Base-by-base conservation (phyloP, 92 coral and sea anemone species). In the Hydrozoanthus gracilis region DNA sequence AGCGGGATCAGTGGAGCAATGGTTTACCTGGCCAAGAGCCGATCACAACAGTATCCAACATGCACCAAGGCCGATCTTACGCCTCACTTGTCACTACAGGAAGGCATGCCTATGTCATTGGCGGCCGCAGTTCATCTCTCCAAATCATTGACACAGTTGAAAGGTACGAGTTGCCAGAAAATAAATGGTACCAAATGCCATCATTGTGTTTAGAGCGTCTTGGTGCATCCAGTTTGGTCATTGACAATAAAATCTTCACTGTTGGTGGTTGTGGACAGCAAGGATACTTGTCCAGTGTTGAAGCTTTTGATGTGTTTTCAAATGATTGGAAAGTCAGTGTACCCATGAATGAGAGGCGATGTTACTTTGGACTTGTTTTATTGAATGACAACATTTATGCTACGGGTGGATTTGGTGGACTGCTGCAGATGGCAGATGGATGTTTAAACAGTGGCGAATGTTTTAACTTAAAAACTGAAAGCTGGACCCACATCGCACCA, bases 131-230 rank as follows among this genome's bases (percentile, higher is more conserved):
- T 62, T 82, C 93, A 51, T 90, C 95, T 2, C 82, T 92, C 90
- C 89, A 88, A 49, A 87, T 91, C 27, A 77, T 92, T 3, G 89
- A 90, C 68, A 73, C 87, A 1, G 95, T 94, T 18, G 95, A 94
- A 51, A 89, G 90, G 11, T 94, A 94, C 44, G 95, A 94, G 73
- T 92, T 95, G 90, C 95, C 93, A 77, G 93, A 88, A 64, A 94
- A 94, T 52, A 45, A 83, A 18, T 94, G 98, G 98, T 50, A 80
- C 35, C 89, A 65, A 62, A 68, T 93, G 8, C 87, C 95, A 16
- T 71, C 95, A 8, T 39, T 94, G 86, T 86, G 84, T 44, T 78
- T 83, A 45, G 91, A 62, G 49, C 92, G 98, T 2, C 86, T 94
- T 73, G 98, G 95, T 85, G 95, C 98, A 8, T 88, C 92, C 8